These are phyloP conservation scores for Drosophila arizonae DNA, from an alignment of 1,140 invertebrate genomes.

Conservation along the genomic window DNA sequence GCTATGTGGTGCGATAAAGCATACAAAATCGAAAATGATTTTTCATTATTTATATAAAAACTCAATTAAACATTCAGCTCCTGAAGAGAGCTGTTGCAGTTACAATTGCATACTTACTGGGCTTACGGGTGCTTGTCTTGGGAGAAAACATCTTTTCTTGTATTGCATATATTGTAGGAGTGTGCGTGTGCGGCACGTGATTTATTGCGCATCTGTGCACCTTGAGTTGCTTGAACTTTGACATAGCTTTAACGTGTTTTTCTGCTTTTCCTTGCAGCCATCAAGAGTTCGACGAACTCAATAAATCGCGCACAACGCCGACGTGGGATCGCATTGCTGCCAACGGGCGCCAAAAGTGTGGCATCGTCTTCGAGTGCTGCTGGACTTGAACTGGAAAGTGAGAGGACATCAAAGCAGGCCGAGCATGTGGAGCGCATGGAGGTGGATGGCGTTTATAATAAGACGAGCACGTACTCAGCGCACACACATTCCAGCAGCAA, in stretches of 20 bases:
- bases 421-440: conserved; percentile 36
- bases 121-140: conserved; percentile 1
- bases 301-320: conserved; percentile 39
- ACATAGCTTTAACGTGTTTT: conserved; percentile 7
- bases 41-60: neutral
- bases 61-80: neutral
- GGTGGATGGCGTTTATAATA: conserved; percentile 16
- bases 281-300: conserved; percentile 58
- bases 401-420: conserved; percentile 8
- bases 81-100: neutral
- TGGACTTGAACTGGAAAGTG: conserved; percentile 4
- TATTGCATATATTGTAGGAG: neutral
- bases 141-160: neutral
- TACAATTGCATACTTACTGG: conserved; percentile 26
- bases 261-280: conserved; percentile 52
- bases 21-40: no score
- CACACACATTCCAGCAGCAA: conserved; percentile 46
- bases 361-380: conserved; percentile 12
- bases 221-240: conserved; percentile 13
- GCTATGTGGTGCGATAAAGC: no score
- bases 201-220: neutral
- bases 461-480: conserved; percentile 7
- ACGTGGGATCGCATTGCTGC: conserved; percentile 26
- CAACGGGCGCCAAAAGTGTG: conserved; percentile 17
- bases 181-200: neutral